A percentile compares a stretch with the other conserved stretches of the same genome.
Evolutionary conservation across 2,888 invertebrate species (phyloP).

Genomic region (Aradus depressus): DNA sequence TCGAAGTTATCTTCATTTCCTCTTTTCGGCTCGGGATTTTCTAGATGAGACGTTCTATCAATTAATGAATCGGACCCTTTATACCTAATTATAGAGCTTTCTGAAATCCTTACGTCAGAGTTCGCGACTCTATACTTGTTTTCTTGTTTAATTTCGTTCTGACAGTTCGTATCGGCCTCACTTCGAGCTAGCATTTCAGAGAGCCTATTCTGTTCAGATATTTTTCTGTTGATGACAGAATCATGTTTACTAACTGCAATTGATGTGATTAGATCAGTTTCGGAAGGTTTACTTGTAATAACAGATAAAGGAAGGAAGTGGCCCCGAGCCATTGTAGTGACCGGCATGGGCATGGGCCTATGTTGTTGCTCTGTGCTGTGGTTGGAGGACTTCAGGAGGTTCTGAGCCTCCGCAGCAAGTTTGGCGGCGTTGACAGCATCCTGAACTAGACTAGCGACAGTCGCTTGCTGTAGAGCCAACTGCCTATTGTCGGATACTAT

Average conservation of each 20-base stretch:
- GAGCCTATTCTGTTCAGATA: constrained; percentile 5
- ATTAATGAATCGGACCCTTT: constrained; percentile 10
- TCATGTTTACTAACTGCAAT: constrained; percentile 5
- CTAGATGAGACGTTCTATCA: background rate
- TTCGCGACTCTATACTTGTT: constrained; percentile 5
- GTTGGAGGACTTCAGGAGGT: constrained; percentile 7
- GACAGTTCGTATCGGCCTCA: constrained; percentile 8
- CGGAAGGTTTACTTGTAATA: constrained; percentile 8
- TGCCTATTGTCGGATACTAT: constrained; percentile 31
- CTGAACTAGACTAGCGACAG: constrained; percentile 29
- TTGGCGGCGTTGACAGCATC: constrained; percentile 30
- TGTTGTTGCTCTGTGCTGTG: constrained; percentile 12
- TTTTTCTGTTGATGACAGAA: background rate
- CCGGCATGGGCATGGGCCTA: background rate
- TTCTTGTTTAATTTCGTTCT: constrained; percentile 14
- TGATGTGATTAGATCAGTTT: background rate
- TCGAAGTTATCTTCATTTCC: constrained; percentile 18
- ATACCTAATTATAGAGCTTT: constrained; percentile 10
- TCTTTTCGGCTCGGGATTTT: constrained; percentile 15
- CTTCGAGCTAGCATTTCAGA: no score
- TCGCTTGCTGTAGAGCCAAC: constrained; percentile 27
- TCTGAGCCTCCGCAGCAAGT: constrained; percentile 21
- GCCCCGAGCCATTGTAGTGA: constrained; percentile 2
- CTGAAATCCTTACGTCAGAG: constrained; percentile 7
- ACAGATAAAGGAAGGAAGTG: constrained; percentile 8